Evolutionary conservation across 2,797 vertebrate genomes (phyloP), one percentile per base, ranked within the genome.

Genomic region (Chaenodraco wilsoni): DNA sequence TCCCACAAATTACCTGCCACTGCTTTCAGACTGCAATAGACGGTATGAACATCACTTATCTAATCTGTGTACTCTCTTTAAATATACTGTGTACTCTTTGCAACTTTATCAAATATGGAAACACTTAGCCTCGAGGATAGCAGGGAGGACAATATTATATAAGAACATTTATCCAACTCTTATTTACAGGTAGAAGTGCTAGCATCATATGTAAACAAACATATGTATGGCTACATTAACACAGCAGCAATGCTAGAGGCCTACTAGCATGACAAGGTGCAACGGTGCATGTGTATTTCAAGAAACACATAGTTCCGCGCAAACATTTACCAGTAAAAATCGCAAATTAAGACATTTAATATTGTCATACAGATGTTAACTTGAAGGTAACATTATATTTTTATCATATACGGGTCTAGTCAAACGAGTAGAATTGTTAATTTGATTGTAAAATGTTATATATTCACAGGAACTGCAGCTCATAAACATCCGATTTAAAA

Each of bases 1-100:
- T 74, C 65, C 64, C 33, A 78, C 75, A 64, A 60, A 64, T 5
- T 54, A 48, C 61, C 69, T 72, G 50, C 61, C 27, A 14, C 37
- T 41, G 64, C 45, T 65, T 57, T 49, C 56, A 31, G 40, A 68
- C n/a, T 19, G 43, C 23, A 14, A 1, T 37, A 10, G 15, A 46
- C 6, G 21, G 7, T 9, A n/a, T 37, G 21, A 44, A 23, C 23
- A 48, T 37, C 58, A 58, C 21, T 55, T 62, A 49, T 17, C 51
- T 45, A 3, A 61, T 65, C 37, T 27, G 31, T 66, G 74, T 49
- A 27, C 48, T 40, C 16, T 57, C 9, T 76, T 43, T 72, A 45
- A 65, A 72, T 50, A 76, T 11, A 37, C 12, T n/a, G 14, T 23
- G 1, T 3, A 45, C 33, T 62, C 21, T 46, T 5, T 41, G n/a